These are phyloP conservation scores for Fringilla coelebs DNA, from an alignment of 2,797 vertebrate genomes.

Conservation along the genomic window DNA sequence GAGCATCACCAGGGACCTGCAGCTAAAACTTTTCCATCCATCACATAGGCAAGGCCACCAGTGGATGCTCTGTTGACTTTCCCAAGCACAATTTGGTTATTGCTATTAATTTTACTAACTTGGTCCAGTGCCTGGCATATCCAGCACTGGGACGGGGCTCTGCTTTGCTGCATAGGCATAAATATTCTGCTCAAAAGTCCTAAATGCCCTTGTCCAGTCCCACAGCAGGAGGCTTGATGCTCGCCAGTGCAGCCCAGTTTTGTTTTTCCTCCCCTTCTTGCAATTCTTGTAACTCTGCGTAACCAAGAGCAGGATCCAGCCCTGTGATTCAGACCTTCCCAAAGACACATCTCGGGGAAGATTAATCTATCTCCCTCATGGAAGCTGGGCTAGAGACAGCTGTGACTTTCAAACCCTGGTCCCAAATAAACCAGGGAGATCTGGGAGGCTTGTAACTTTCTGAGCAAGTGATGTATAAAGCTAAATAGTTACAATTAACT, in stretches of 20 bases:
- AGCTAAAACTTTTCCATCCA: neutral
- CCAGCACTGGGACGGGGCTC: neutral
- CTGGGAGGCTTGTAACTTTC: neutral
- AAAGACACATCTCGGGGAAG: neutral
- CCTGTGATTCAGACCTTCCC: constrained; percentile 26
- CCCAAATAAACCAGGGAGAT: neutral
- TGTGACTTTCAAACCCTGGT: constrained; percentile 4
- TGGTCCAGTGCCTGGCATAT: neutral
- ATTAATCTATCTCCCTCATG: constrained; percentile 17
- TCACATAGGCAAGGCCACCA: fast-evolving
- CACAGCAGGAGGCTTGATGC: neutral
- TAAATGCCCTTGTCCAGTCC: neutral
- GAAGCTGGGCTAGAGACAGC: neutral
- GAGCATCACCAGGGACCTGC: neutral
- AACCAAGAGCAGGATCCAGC: neutral
- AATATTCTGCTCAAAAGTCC: neutral
- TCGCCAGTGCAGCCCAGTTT: neutral
- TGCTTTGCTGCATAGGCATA: neutral
- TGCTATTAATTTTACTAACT: neutral
- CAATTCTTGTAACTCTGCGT: fast-evolving
- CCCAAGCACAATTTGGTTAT: neutral
- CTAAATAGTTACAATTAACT: constrained; percentile 2
- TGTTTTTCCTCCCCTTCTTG: neutral
- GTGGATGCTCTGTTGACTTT: neutral
- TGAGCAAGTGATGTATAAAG: constrained; percentile 10